Evolutionary conservation across 1,140 invertebrate genomes (phyloP).

Genomic region (Panulirus ornatus): DNA sequence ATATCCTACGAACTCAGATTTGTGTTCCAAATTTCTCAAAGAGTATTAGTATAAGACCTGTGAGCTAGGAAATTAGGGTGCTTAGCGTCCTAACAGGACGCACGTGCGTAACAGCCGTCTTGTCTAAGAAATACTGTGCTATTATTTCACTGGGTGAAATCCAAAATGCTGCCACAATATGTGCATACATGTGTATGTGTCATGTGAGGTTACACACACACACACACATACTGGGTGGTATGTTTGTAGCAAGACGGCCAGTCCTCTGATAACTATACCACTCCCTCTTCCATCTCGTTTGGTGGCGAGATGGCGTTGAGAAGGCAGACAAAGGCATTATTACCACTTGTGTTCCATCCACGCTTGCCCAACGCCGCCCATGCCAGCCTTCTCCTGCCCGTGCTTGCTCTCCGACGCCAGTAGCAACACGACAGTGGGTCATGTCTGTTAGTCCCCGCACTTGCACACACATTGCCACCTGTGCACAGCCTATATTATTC

Average conservation of each 20-base stretch:
- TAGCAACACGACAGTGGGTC: too few species aligned
- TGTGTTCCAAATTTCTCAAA: not conserved
- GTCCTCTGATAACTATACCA: not conserved
- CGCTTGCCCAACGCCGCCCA: too few species aligned
- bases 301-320: not conserved
- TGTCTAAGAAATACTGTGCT: not conserved
- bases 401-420: too few species aligned
- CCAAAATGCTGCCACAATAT: not conserved
- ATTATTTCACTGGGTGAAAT: not conserved
- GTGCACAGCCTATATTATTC: too few species aligned
- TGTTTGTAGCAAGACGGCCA: not conserved
- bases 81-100: not conserved
- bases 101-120: not conserved
- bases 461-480: too few species aligned
- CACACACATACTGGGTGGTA: conserved; percentile 1
- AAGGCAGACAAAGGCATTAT: not conserved
- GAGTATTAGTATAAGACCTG: not conserved
- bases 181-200: not conserved
- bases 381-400: too few species aligned
- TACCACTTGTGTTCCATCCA: too few species aligned
- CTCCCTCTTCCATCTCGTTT: conserved; percentile 1
- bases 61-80: not conserved
- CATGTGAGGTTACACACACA: not conserved
- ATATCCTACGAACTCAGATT: too few species aligned
- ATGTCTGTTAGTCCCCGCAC: too few species aligned